Base-by-base conservation (phyloP, 2,797 vertebrate species). In the Thaleichthys pacificus region DNA sequence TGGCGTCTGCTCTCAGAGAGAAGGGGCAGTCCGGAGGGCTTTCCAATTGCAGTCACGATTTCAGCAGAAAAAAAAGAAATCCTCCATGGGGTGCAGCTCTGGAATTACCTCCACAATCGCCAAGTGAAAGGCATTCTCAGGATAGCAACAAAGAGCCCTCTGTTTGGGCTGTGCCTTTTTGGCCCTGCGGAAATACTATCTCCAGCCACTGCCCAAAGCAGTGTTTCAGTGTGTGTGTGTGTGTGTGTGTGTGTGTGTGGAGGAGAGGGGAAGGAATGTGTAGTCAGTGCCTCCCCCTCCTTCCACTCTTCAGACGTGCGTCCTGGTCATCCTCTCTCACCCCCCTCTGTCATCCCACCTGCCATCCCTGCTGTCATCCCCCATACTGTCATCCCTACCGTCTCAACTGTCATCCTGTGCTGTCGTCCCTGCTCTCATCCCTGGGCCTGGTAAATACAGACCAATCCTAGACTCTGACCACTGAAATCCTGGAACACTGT, bases 121-220 rank as follows among this genome's bases (percentile, higher is more conserved):
- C 77, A 88, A 90, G 87, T 85, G 84, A 91, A 91, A 89, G 86
- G 84, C 75, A 75, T 88, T 87, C 83, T 87, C 75, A 61, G 68
- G 60, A 32, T 82, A 80, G 77, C 86, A 92, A 94, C 90, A 92
- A 91, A 91, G 92, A 88, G 78, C 79, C 69, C 82, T 89, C 91
- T 93, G 90, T 94, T 88, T 74, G 82, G 80, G 78, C 83, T 80
- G 85, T 65, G 87, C 83, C 84, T 91, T 90, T 12, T 88, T 85
- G 89, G 86, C 83, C 80, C 80, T 84, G 79, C 75, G 88, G 91
- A 91, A 92, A 93, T 86, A 86, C 88, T 89, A 88, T 91, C 91
- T 88, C 66, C 84, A 88, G 80, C 78, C 84, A 82, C 32, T 26
- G 71, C 69, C 77, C 77, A 79, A 81, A 72, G 79, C 60, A 32